Percentiles rank a stretch among this genome's conserved stretches.
Conservation (phyloP, 2,888 invertebrate species). For the Ophioninae sp. region DNA sequence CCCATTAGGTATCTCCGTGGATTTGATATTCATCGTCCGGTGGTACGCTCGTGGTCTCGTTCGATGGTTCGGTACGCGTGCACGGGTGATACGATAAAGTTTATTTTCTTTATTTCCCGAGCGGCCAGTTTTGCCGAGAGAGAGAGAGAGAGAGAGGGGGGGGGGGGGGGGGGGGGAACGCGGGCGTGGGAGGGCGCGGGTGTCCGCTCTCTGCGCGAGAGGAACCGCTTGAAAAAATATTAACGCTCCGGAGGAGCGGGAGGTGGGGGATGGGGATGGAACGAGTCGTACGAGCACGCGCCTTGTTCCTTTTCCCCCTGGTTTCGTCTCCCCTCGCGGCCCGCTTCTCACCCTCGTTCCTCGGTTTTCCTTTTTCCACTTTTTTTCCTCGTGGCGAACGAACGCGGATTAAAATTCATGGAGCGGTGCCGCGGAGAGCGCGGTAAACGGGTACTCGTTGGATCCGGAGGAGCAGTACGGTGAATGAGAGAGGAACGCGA, state of each 20-base stretch:
- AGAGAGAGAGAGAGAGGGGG: neutral
- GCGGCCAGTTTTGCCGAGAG: slow-evolving; percentile 12
- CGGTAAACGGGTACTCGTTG: slow-evolving; percentile 46
- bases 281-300: slow-evolving; percentile 48
- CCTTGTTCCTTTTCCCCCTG: slow-evolving; percentile 48
- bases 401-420: slow-evolving; percentile 74
- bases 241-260: slow-evolving; percentile 47
- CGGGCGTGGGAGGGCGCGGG: slow-evolving; percentile 25
- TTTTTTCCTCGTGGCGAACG: slow-evolving; percentile 55
- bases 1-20: slow-evolving; percentile 55
- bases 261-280: neutral
- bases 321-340: neutral
- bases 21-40: slow-evolving; percentile 50
- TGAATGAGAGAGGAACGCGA: slow-evolving; percentile 41
- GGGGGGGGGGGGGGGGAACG: slow-evolving; percentile 17
- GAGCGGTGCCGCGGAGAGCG: slow-evolving; percentile 64
- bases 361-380: slow-evolving; percentile 41
- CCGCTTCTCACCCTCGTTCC: neutral
- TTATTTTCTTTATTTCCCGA: slow-evolving; percentile 71
- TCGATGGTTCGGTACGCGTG: neutral
- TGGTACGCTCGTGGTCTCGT: slow-evolving; percentile 5
- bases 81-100: slow-evolving; percentile 64
- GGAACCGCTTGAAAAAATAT: slow-evolving; percentile 66
- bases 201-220: slow-evolving; percentile 38
- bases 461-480: slow-evolving; percentile 56